Evolutionary conservation across 2,113 vertebrate genomes (phyloP), one percentile per base, ranked within the genome.

Genomic region (Dolichallabes microphthalmus): DNA sequence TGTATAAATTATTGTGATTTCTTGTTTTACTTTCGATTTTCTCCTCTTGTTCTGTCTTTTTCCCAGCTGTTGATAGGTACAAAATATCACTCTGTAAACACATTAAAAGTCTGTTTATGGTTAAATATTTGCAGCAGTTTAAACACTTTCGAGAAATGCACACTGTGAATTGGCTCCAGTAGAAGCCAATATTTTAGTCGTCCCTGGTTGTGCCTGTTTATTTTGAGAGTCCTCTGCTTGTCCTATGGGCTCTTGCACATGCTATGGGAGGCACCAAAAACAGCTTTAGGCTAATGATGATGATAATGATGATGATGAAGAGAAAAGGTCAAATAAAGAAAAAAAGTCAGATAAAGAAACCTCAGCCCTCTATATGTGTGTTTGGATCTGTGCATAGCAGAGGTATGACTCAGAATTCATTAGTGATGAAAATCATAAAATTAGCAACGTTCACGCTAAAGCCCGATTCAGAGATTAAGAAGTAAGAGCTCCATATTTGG

Each of bases 101-200:
- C 85, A 86, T 86, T 86, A 88, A 82, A 68, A 53, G 77, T 71
- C 77, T 88, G 87, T 88, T 88, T 86, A 88, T 61, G 87, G 61
- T 78, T 61, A 82, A 68, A 83, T 84, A 88, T 84, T 71, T 79
- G 57, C 60, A 39, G 82, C 77, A 81, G 82, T 86, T 88, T 84
- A 88, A 86, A 86, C 87, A 88, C 57, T 83, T 88, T 88, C 75
- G 60, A 86, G 61, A 84, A 86, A 86, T 86, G 77, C 73, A 77
- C 60, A 71, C 27, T 85, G 80, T 88, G 53, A 87, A 73, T 64
- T 27, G 64, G 35, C 22, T 66, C 53, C 66, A 60, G 39, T 53
- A 78, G 63, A 81, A 85, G 57, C 57, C 35, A 27, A 45, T 71
- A 25, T 32, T 68, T 85, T 79, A 82, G 79, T 73, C 55, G 45